These are phyloP conservation scores for Hemaris fuciformis DNA, from an alignment of 2,888 invertebrate species.

Conservation along the genomic window DNA sequence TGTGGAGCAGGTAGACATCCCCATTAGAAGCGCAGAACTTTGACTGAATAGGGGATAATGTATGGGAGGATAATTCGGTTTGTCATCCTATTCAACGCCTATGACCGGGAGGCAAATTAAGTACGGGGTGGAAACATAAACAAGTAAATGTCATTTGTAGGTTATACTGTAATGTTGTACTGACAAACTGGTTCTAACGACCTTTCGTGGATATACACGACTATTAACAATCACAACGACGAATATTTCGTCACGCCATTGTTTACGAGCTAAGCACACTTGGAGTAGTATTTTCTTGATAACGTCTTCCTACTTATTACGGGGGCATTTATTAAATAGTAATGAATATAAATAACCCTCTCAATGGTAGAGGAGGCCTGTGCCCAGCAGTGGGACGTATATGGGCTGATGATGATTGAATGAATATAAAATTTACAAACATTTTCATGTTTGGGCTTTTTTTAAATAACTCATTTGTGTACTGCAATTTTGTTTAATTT, in stretches of 20 bases:
- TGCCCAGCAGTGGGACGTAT: too few species aligned
- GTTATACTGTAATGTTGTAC: neutral
- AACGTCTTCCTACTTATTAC: too few species aligned
- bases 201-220: neutral
- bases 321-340: too few species aligned
- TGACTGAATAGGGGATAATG: slow-evolving; percentile 13
- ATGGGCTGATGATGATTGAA: too few species aligned
- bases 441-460: too few species aligned
- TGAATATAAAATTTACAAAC: too few species aligned
- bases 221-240: neutral
- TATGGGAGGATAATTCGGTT: neutral
- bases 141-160: neutral
- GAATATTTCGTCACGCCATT: neutral
- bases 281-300: too few species aligned
- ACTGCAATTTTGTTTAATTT: too few species aligned
- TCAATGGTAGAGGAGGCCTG: too few species aligned
- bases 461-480: too few species aligned
- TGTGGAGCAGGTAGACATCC: slow-evolving; percentile 42
- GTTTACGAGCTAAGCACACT: neutral
- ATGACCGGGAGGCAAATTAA: neutral
- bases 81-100: neutral
- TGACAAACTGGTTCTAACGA: neutral
- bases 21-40: slow-evolving; percentile 11
- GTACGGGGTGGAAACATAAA: neutral
- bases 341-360: too few species aligned